These are phyloP conservation scores for Siniperca undulata DNA, from an alignment of 2,797 vertebrate species.

Conservation along the genomic window DNA sequence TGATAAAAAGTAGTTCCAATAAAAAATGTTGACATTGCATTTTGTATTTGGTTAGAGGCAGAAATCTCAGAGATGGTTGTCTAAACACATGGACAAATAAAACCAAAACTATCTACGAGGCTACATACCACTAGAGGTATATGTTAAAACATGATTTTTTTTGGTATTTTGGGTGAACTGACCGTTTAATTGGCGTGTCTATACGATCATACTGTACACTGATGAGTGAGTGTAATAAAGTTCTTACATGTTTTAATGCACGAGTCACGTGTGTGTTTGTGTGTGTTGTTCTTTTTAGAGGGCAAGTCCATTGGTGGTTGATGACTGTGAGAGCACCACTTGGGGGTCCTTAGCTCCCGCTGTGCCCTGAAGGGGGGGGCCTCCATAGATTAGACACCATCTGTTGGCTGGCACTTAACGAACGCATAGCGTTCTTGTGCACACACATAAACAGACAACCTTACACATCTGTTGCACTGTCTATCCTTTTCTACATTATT, in stretches of 20 bases:
- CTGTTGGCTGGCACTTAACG: slow-evolving; percentile 79
- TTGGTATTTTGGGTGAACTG: neutral
- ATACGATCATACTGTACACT: neutral
- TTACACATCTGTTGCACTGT: slow-evolving; percentile 28
- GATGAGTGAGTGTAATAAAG: neutral
- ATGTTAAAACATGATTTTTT: neutral
- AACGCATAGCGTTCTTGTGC: slow-evolving; percentile 41
- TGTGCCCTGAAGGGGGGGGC: slow-evolving; percentile 50
- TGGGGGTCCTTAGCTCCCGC: slow-evolving; percentile 64
- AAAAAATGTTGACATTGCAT: neutral
- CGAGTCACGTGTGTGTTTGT: slow-evolving; percentile 28
- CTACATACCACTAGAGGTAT: neutral
- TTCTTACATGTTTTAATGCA: slow-evolving; percentile 21
- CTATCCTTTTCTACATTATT: slow-evolving; percentile 37
- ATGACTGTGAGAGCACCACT: slow-evolving; percentile 64
- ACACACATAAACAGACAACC: slow-evolving; percentile 13
- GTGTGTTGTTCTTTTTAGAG: slow-evolving; percentile 48
- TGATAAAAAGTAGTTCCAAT: slow-evolving; percentile 7
- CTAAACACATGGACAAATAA: neutral
- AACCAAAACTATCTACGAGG: neutral
- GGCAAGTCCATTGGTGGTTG: slow-evolving; percentile 46
- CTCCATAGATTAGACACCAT: slow-evolving; percentile 83
- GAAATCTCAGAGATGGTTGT: neutral
- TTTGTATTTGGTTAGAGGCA: neutral
- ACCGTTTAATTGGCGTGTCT: neutral